Percentiles rank a stretch among this genome's conserved stretches.
phyloP scores from a whole-genome alignment of 2,888 invertebrate genomes.

The Tineola bisselliella region DNA sequence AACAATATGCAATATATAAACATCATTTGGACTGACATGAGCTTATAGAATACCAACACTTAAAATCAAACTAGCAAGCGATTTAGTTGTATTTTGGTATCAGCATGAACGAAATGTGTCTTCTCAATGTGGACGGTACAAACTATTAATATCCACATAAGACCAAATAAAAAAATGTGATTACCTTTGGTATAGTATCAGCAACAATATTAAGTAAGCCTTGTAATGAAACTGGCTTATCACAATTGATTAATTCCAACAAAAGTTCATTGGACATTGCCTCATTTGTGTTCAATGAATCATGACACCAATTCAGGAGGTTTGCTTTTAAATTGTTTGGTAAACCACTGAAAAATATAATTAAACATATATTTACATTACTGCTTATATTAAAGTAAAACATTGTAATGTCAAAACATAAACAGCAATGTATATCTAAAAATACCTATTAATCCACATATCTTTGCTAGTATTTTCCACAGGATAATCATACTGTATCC shows the following conservation, averaged over 20 bases:
- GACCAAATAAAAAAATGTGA: constrained; percentile 16
- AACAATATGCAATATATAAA: too few species aligned
- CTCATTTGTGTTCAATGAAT: constrained; percentile 42
- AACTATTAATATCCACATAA: too few species aligned
- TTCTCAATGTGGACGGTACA: too few species aligned
- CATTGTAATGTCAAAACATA: too few species aligned
- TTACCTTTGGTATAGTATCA: constrained; percentile 55
- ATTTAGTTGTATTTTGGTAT: too few species aligned
- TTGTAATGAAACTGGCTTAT: constrained; percentile 49
- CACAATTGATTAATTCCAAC: constrained; percentile 41
- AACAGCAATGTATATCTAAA: neutral
- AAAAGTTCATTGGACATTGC: constrained; percentile 46
- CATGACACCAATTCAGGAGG: constrained; percentile 54
- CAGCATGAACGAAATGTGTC: too few species aligned
- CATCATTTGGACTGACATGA: too few species aligned
- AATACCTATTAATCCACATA: constrained; percentile 59
- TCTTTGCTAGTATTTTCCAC: constrained; percentile 43
- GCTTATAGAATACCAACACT: too few species aligned
- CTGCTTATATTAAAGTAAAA: too few species aligned
- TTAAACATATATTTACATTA: too few species aligned
- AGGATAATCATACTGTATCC: constrained; percentile 47
- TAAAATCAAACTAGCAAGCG: too few species aligned
- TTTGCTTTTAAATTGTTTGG: constrained; percentile 47
- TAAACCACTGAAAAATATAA: constrained; percentile 32
- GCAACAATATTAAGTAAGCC: constrained; percentile 49